A percentile compares a stretch with the other conserved stretches of the same genome.
These are phyloP conservation scores for Holothuria leucospilota DNA, from an alignment of 53 echinoderm and acorn worm genomes.

Conservation along the genomic window DNA sequence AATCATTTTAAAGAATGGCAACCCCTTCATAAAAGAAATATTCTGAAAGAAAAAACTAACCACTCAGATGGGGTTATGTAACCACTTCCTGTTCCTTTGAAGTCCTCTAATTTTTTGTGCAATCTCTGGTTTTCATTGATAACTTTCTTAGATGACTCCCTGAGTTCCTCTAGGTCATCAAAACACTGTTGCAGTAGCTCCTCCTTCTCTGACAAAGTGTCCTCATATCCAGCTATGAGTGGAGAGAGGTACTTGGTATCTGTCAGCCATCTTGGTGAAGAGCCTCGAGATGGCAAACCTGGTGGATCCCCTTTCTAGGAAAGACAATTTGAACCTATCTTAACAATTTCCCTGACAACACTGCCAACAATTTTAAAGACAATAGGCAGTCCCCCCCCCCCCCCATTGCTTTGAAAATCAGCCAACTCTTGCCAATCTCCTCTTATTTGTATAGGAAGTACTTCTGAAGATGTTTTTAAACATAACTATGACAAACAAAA, in stretches of 20 bases:
- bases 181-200: conserved; percentile 61
- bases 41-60: neutral
- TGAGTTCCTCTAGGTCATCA: conserved; percentile 82
- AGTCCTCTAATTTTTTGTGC: conserved; percentile 78
- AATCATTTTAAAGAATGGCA: too few species aligned
- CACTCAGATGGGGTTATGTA: conserved; percentile 53
- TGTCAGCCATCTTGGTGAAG: conserved; percentile 88
- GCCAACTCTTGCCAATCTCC: too few species aligned
- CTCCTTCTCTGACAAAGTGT: conserved; percentile 84
- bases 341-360: too few species aligned
- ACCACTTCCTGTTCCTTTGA: conserved; percentile 49
- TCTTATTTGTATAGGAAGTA: too few species aligned
- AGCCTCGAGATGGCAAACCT: conserved; percentile 86
- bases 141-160: conserved; percentile 81
- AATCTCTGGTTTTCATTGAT: conserved; percentile 90
- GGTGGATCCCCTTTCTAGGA: conserved; percentile 94
- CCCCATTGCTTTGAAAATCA: too few species aligned
- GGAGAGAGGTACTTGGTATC: conserved; percentile 93
- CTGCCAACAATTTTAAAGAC: too few species aligned
- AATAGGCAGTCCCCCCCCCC: too few species aligned
- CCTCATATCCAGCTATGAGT: conserved; percentile 89
- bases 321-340: neutral
- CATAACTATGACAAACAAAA: too few species aligned
- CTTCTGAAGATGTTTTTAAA: too few species aligned
- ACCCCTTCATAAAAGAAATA: too few species aligned